These are phyloP conservation scores for Cervus canadensis DNA, from an alignment of 2,113 vertebrate genomes.

Conservation along the genomic window DNA sequence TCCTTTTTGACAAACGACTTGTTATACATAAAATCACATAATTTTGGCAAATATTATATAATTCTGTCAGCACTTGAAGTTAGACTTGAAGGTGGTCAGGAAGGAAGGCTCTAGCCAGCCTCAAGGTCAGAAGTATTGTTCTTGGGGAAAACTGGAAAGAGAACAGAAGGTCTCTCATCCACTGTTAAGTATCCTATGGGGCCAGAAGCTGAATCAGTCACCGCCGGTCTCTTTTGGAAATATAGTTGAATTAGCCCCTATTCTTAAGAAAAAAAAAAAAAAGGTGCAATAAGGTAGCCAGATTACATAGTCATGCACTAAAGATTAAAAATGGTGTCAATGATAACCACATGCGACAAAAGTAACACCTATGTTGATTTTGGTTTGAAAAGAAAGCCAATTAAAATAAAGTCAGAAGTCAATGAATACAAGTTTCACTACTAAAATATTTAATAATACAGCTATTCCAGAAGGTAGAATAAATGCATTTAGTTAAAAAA, in stretches of 20 bases:
- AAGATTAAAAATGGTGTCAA: not conserved
- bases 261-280: not conserved
- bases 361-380: not conserved
- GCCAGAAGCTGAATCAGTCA: not conserved
- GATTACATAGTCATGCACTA: not conserved
- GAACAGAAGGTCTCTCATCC: not conserved
- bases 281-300: not conserved
- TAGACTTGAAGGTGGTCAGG: not conserved
- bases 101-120: not conserved
- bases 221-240: not conserved
- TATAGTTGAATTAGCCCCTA: not conserved
- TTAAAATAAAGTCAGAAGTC: not conserved
- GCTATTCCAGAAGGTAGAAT: not conserved
- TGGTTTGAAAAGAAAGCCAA: not conserved
- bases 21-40: not conserved
- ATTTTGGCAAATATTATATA: not conserved
- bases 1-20: slow-evolving; percentile 38
- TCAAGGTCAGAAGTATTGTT: not conserved
- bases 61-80: slow-evolving; percentile 28
- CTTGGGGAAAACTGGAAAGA: not conserved
- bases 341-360: not conserved
- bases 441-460: not conserved
- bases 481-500: slow-evolving; percentile 50
- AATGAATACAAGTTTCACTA: not conserved
- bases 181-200: not conserved